Base-by-base conservation (phyloP, 2,888 invertebrate genomes). In the Brachyptera risi region DNA sequence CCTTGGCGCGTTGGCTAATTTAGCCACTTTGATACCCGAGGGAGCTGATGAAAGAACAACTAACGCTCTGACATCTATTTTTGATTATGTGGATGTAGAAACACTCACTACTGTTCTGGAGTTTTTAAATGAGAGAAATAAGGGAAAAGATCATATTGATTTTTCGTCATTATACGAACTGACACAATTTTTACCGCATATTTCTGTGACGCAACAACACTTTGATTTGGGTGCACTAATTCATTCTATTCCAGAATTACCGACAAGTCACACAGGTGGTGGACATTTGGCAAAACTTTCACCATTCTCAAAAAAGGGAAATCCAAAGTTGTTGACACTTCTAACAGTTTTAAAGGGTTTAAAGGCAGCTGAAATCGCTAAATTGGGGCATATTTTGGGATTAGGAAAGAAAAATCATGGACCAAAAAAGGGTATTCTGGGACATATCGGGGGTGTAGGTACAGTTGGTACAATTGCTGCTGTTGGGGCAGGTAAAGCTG, bases 1-100 rank as follows among this genome's bases (percentile, higher is more conserved):
- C 13, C 47, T 61, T n/a, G 61, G 49, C 38, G 26, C 57, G 13
- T 50, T 61, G 2, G 37, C 57, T 1, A 21, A 49, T 26, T 47
- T 61, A 37, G 49, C 56, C 7, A 37, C 17, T 17, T 13, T 49
- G 11, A 15, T 61, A 7, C 61, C 61, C 1, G 56, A 54, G 23
- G 47, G 47, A 23, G 47, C 47, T 13, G 47, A 47, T 19, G 17
- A 17, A 2, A 42, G 21, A 47, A 23, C 47, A 23, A 47, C 23
- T 47, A n/a, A 21, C 24, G 47, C 47, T 24, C 2, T 47, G 15
- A 7, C 15, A 3, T 19, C 4, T 21, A 17, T 54, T 35, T 5
- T 35, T 3, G 54, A 54, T 7, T 13, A 37, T 19, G 35, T 54
- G 19, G 54, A 54, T 37, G 21, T 54, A 11, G 54, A 54, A 4